phyloP scores from a whole-genome alignment of 2,888 invertebrate species.

The Tipula lateralis region DNA sequence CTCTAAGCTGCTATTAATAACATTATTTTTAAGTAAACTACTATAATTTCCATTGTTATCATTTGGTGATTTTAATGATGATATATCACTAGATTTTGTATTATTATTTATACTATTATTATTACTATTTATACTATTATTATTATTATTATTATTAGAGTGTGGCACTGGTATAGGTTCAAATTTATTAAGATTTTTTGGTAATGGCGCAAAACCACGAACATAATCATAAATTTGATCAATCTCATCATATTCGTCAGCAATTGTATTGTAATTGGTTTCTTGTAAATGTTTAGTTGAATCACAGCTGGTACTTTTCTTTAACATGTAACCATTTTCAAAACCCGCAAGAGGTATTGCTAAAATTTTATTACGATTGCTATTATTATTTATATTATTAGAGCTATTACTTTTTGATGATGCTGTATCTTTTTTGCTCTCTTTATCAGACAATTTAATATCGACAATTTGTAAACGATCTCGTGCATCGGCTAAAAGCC shows the following conservation, averaged over 20 bases:
- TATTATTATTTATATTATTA: conserved; percentile 41
- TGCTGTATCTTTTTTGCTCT: conserved; percentile 44
- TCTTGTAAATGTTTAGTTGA: conserved; percentile 54
- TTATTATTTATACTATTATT: conserved; percentile 30
- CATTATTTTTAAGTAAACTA: conserved; percentile 36
- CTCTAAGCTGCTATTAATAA: conserved; percentile 45
- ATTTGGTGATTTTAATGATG: conserved; percentile 33
- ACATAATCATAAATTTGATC: conserved; percentile 97
- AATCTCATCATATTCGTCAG: conserved; percentile 90
- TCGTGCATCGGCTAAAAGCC: conserved; percentile 64
- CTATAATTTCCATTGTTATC: conserved; percentile 39
- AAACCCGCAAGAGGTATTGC: conserved; percentile 41
- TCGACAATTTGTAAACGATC: conserved; percentile 78
- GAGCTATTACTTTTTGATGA: conserved; percentile 42
- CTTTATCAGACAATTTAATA: conserved; percentile 68
- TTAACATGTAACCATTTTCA: conserved; percentile 63
- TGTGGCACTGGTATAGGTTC: conserved; percentile 51
- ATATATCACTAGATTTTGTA: neutral
- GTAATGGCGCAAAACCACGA: conserved; percentile 83
- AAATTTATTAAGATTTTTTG: conserved; percentile 60
- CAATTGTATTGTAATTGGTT: conserved; percentile 55
- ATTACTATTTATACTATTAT: conserved; percentile 29
- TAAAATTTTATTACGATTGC: neutral
- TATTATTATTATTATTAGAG: conserved; percentile 38
- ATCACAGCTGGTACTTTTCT: conserved; percentile 74